These are phyloP conservation scores for Pipistrellus nathusii DNA, from an alignment of 2,797 vertebrate species.

Conservation along the genomic window DNA sequence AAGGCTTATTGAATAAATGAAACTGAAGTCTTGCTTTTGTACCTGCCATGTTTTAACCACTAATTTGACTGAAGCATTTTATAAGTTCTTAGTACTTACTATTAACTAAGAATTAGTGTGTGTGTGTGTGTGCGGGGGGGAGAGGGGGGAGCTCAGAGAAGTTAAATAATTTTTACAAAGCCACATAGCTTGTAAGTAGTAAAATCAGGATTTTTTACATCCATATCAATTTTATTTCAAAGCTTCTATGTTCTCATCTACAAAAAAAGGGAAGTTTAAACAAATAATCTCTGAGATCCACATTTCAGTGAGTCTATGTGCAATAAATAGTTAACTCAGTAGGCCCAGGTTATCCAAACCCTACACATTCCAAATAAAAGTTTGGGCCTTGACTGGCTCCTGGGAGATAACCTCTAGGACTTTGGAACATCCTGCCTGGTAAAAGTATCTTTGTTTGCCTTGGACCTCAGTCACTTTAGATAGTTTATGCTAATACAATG, in stretches of 20 bases:
- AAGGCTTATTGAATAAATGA: neutral
- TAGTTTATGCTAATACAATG: neutral
- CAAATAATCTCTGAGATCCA: neutral
- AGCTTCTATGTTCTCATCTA: neutral
- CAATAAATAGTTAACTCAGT: neutral
- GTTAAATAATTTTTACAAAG: neutral
- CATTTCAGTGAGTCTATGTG: neutral
- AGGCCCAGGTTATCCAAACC: neutral
- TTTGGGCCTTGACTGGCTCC: neutral
- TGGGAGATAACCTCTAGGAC: neutral
- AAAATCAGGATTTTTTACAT: neutral
- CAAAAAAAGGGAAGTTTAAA: neutral
- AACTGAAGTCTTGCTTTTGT: slow-evolving; percentile 22
- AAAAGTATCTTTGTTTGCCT: neutral
- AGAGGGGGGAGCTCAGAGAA: neutral
- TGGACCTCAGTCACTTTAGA: neutral
- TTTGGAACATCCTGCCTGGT: neutral
- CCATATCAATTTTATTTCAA: neutral
- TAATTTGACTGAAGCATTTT: neutral
- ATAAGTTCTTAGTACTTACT: neutral
- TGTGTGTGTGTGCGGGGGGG: too few species aligned
- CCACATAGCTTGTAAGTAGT: neutral
- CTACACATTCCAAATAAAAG: neutral
- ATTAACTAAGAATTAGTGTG: neutral
- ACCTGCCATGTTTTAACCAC: neutral